A percentile compares a stretch with the other conserved stretches of the same genome.
These are phyloP conservation scores for Leptopilina myrica DNA, from an alignment of 2,888 invertebrate genomes.

Conservation along the genomic window DNA sequence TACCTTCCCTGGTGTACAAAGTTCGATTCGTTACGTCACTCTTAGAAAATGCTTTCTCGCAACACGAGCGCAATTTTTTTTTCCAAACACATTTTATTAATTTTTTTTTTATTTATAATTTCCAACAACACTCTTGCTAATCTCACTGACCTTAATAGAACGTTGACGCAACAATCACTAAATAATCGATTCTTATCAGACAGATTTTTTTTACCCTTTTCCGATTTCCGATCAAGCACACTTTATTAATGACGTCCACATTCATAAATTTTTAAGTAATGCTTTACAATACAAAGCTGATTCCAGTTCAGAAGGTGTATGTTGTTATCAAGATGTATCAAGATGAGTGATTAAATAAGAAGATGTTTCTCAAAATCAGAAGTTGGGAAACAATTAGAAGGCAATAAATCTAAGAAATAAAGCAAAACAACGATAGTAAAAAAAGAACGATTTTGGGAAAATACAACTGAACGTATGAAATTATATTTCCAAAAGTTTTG, in stretches of 20 bases:
- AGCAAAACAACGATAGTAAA: too few relatives aligned
- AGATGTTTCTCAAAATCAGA: too few relatives aligned
- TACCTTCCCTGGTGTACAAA: slow-evolving; percentile 44
- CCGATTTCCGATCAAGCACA: background rate
- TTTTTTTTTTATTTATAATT: background rate
- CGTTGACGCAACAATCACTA: slow-evolving; percentile 1
- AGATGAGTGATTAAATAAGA: too few relatives aligned
- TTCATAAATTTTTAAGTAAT: background rate
- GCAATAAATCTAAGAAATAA: too few relatives aligned
- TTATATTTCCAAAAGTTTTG: too few relatives aligned
- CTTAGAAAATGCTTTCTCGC: background rate
- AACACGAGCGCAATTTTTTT: background rate
- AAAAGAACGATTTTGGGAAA: too few relatives aligned
- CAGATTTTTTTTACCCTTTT: background rate
- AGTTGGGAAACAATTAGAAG: too few relatives aligned
- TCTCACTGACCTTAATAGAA: background rate
- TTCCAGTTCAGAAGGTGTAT: too few relatives aligned
- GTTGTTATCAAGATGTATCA: too few relatives aligned
- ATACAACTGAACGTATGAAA: too few relatives aligned
- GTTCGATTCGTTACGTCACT: slow-evolving; percentile 54
- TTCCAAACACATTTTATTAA: background rate
- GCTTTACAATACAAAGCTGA: too few relatives aligned
- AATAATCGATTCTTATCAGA: slow-evolving; percentile 6
- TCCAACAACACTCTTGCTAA: slow-evolving; percentile 37
- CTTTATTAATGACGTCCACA: background rate